A percentile compares a stretch with the other conserved stretches of the same genome.
phyloP scores from a whole-genome alignment of 2,113 vertebrate species.

The Cyrtonyx montezumae region DNA sequence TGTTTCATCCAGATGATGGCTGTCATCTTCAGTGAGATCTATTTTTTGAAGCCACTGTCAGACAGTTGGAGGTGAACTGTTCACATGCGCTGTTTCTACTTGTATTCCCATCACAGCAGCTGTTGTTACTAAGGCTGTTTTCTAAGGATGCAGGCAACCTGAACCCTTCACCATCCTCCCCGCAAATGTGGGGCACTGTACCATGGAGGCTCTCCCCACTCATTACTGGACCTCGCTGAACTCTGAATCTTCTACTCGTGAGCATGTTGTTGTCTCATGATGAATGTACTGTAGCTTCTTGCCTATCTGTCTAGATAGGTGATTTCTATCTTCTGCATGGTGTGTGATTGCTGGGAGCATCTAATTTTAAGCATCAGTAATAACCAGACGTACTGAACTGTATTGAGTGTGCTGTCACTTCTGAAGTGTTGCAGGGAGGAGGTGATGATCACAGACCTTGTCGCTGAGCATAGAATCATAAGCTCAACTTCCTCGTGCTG shows the following conservation, averaged over 20 bases:
- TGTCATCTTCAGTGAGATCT: background rate
- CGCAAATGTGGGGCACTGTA: background rate
- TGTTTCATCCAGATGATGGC: background rate
- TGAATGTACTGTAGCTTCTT: background rate
- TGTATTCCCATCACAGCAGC: background rate
- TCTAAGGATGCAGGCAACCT: background rate
- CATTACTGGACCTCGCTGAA: background rate
- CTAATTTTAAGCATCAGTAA: background rate
- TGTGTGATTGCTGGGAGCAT: background rate
- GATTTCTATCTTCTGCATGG: background rate
- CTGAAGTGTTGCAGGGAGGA: background rate
- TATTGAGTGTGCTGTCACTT: background rate
- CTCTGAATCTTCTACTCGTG: background rate
- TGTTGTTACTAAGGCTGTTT: background rate
- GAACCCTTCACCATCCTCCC: background rate
- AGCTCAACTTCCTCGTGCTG: background rate
- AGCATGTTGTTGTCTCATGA: background rate
- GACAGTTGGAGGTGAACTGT: background rate
- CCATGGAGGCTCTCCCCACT: rapidly evolving
- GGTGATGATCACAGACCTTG: background rate
- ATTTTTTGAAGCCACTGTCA: background rate
- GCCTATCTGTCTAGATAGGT: background rate
- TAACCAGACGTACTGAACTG: background rate
- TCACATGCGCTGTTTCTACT: rapidly evolving
- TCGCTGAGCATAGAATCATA: background rate